A percentile compares a stretch with the other conserved stretches of the same genome.
These are phyloP conservation scores for Cantharis lateralis DNA, from an alignment of 2,888 invertebrate genomes.

Conservation along the genomic window DNA sequence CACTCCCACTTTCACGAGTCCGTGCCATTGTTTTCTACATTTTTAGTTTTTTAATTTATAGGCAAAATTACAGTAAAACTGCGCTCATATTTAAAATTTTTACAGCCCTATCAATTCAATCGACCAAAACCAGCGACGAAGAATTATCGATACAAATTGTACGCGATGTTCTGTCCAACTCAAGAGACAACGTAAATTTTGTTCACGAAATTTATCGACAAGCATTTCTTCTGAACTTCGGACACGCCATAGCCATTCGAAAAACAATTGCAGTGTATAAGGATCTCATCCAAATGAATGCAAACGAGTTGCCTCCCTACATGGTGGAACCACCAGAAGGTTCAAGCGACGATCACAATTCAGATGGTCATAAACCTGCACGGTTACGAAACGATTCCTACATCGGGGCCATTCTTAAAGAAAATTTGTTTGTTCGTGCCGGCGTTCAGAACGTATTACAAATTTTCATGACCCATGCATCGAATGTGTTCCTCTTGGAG, in stretches of 20 bases:
- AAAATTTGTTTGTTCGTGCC: slow-evolving; percentile 79
- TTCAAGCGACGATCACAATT: slow-evolving; percentile 40
- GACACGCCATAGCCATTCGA: slow-evolving; percentile 84
- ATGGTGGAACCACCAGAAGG: slow-evolving; percentile 71
- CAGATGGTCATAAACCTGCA: slow-evolving; percentile 49
- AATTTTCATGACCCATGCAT: slow-evolving; percentile 92
- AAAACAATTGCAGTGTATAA: slow-evolving; percentile 91
- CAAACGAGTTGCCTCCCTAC: slow-evolving; percentile 79
- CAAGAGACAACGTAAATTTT: slow-evolving; percentile 90
- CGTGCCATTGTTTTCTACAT: too few relatives aligned
- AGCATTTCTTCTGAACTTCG: slow-evolving; percentile 88
- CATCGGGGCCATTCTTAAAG: slow-evolving; percentile 79
- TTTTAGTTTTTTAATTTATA: too few relatives aligned
- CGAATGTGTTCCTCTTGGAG: slow-evolving; percentile 88
- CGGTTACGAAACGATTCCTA: slow-evolving; percentile 84
- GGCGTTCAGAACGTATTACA: slow-evolving; percentile 79
- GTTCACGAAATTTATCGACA: slow-evolving; percentile 93
- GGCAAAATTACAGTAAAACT: too few relatives aligned
- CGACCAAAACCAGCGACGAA: slow-evolving; percentile 51
- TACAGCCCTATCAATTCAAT: slow-evolving; percentile 51
- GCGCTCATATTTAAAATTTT: slow-evolving; percentile 4
- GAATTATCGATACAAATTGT: slow-evolving; percentile 68
- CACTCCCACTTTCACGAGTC: too few relatives aligned
- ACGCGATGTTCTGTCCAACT: slow-evolving; percentile 84
- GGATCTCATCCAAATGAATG: slow-evolving; percentile 92